Percentiles rank a stretch among this genome's conserved stretches.
Evolutionary conservation across 2,797 vertebrate species (phyloP).

Genomic region (Pteronotus mesoamericanus): DNA sequence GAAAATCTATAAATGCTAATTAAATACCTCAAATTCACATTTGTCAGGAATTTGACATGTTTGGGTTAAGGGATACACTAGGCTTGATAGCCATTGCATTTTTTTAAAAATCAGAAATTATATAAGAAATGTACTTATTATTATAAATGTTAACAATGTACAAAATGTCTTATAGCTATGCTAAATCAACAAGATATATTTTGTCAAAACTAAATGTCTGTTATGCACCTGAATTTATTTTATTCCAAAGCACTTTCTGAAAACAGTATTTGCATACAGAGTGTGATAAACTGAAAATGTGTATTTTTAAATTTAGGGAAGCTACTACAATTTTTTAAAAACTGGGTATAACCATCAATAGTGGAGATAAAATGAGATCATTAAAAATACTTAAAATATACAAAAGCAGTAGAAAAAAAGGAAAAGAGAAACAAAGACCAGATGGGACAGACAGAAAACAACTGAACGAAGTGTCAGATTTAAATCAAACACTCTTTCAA

Average conservation of each 20-base stretch:
- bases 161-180: slow-evolving; percentile 36
- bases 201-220: background rate
- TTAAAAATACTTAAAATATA: background rate
- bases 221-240: slow-evolving; percentile 25
- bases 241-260: slow-evolving; percentile 44
- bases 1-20: background rate
- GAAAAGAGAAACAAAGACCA: background rate
- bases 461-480: background rate
- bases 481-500: slow-evolving; percentile 47
- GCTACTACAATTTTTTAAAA: background rate
- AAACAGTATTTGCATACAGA: background rate
- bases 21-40: background rate
- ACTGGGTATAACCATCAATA: background rate
- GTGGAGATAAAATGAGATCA: background rate
- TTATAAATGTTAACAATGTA: slow-evolving; percentile 3
- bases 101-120: background rate
- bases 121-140: background rate
- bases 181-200: slow-evolving; percentile 2
- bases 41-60: background rate
- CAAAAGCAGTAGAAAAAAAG: background rate
- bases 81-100: background rate
- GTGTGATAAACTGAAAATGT: background rate
- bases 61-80: background rate
- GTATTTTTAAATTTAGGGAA: background rate
- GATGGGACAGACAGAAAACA: background rate